phyloP scores from a whole-genome alignment of 2,113 vertebrate genomes.

The Brachypteracias leptosomus region DNA sequence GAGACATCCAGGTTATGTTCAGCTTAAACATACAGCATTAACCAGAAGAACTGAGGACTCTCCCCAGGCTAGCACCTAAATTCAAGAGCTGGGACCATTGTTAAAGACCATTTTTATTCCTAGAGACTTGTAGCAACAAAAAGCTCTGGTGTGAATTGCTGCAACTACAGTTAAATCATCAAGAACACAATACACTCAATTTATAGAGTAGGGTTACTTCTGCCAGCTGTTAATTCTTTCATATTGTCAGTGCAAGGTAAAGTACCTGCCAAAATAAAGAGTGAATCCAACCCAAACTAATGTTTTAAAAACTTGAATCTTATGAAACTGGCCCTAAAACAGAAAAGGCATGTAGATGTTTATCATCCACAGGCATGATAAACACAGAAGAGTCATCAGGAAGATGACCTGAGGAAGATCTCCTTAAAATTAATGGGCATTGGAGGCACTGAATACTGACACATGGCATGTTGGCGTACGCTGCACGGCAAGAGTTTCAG shows the following conservation, averaged over 20 bases:
- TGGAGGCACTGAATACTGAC: background rate
- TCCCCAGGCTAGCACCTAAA: background rate
- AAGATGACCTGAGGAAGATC: background rate
- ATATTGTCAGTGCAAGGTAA: background rate
- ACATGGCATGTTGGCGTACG: rapidly evolving
- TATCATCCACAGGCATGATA: background rate
- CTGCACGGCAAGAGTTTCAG: background rate
- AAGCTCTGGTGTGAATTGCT: background rate
- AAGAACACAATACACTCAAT: background rate
- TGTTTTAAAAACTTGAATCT: background rate
- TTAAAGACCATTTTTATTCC: background rate
- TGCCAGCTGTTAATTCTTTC: background rate
- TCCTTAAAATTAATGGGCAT: background rate
- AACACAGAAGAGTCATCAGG: background rate
- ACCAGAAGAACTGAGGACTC: background rate
- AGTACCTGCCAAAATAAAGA: background rate
- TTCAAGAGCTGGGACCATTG: background rate
- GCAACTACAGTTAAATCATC: background rate
- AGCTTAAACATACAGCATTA: background rate
- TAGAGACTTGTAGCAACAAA: background rate
- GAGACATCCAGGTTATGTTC: background rate
- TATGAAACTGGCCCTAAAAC: rapidly evolving
- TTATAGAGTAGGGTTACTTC: background rate
- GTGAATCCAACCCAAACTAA: background rate
- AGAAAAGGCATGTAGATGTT: too few relatives aligned